Conservation (phyloP, 2,113 vertebrate species). For the Telmatochromis sp. region DNA sequence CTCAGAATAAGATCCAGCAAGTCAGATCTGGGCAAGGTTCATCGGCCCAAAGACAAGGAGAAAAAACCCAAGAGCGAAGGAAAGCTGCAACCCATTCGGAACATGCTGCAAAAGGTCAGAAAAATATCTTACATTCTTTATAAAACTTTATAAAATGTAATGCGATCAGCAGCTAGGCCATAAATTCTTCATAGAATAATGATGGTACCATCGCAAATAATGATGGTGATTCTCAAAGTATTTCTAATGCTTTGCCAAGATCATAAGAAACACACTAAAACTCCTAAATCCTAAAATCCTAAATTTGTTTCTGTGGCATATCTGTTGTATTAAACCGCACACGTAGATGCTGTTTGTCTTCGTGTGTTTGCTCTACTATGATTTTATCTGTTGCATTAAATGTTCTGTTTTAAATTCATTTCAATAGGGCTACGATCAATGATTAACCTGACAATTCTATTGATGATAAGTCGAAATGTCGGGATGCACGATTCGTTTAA, state of each 20-base stretch:
- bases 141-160: neutral
- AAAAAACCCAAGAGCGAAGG: slow-evolving; percentile 31
- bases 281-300: neutral
- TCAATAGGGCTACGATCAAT: neutral
- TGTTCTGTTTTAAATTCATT: neutral
- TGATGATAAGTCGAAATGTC: fast-evolving
- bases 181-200: neutral
- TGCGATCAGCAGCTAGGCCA: neutral
- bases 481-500: neutral
- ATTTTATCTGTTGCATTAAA: neutral
- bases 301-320: neutral
- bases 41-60: slow-evolving; percentile 39
- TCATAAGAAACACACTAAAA: neutral
- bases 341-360: neutral
- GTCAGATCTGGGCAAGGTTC: slow-evolving; percentile 40
- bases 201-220: neutral
- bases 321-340: neutral
- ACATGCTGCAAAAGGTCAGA: slow-evolving; percentile 68
- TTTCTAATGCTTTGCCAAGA: neutral
- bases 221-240: neutral
- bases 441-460: neutral
- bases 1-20: slow-evolving; percentile 54
- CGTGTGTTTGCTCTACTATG: neutral
- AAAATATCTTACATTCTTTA: neutral
- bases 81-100: slow-evolving; percentile 58